Conservation (phyloP, 2,113 vertebrate genomes). For the Lamprologus ornatipinnis region DNA sequence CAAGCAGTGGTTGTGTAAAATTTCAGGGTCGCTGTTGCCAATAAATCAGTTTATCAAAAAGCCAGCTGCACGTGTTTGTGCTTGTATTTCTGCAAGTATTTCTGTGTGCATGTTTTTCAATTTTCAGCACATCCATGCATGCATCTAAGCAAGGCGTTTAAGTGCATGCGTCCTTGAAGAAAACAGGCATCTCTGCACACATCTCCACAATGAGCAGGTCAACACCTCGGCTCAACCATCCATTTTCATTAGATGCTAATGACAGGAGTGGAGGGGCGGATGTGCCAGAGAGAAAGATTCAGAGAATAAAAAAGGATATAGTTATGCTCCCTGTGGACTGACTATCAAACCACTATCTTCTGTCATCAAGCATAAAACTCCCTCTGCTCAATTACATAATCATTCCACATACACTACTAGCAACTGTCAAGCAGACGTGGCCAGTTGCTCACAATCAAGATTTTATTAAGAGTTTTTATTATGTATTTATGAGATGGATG, state of each 20-base stretch:
- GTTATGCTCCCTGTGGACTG: conserved; percentile 28
- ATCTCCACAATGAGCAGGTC: conserved; percentile 28
- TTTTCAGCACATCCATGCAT: neutral
- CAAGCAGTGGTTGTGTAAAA: neutral
- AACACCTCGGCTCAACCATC: conserved; percentile 42
- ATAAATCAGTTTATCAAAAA: neutral
- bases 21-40: neutral
- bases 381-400: conserved; percentile 42
- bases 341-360: conserved; percentile 31
- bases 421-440: neutral
- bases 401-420: neutral
- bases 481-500: neutral
- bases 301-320: conserved; percentile 20
- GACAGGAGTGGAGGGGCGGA: conserved; percentile 10
- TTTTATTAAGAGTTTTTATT: neutral
- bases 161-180: neutral
- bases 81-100: neutral
- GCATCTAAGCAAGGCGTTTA: neutral
- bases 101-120: neutral
- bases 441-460: neutral
- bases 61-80: neutral
- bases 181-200: neutral
- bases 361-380: conserved; percentile 27
- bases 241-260: conserved; percentile 54
- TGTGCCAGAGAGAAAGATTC: neutral